Evolutionary conservation across 2,888 invertebrate species (phyloP).

Genomic region (Syrphus vitripennis): DNA sequence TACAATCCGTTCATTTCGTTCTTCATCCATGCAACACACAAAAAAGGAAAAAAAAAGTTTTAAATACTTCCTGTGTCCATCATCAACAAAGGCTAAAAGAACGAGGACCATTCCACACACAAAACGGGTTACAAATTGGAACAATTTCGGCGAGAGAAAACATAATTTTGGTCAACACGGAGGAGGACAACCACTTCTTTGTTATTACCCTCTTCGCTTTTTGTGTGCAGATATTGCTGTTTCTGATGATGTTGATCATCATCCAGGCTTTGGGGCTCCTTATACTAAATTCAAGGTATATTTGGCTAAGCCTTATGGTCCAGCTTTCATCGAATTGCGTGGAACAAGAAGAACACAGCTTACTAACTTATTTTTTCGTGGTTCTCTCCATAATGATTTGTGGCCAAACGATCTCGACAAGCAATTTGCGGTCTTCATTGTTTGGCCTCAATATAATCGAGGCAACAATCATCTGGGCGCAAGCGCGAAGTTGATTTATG

Average conservation of each 20-base stretch:
- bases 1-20: slow-evolving; percentile 35
- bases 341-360: not conserved
- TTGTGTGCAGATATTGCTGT: not conserved
- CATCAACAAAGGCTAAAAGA: not conserved
- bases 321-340: slow-evolving; percentile 37
- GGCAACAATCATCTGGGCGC: slow-evolving; percentile 28
- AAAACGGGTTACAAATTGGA: slow-evolving; percentile 58
- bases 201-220: not conserved
- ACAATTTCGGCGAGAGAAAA: slow-evolving; percentile 46
- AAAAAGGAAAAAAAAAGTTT: not conserved
- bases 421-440: slow-evolving; percentile 61
- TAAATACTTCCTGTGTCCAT: slow-evolving; percentile 23
- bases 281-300: not conserved
- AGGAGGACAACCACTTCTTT: slow-evolving; percentile 26
- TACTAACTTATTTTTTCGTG: not conserved
- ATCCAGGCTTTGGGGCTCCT: not conserved
- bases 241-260: not conserved
- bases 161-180: slow-evolving; percentile 35
- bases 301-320: slow-evolving; percentile 33
- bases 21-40: not conserved
- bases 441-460: slow-evolving; percentile 46
- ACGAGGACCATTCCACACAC: not conserved
- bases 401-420: slow-evolving; percentile 44
- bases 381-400: slow-evolving; percentile 46
- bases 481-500: slow-evolving; percentile 57